Evolutionary conservation across 2,113 vertebrate genomes (phyloP).

Genomic region (Taxidea taxus): DNA sequence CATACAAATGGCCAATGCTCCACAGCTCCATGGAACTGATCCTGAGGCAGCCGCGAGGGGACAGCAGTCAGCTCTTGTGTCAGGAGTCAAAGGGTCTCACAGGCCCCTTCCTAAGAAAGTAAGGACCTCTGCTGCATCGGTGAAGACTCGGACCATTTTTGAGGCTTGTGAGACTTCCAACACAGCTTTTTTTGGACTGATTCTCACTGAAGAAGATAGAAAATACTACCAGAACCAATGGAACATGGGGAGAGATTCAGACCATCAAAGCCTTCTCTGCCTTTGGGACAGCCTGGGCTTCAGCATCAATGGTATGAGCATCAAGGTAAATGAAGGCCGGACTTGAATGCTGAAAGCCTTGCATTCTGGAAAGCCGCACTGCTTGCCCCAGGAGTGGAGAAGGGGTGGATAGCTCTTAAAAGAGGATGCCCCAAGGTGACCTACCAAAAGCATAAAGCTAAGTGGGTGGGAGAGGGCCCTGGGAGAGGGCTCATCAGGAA

Average conservation of each 20-base stretch:
- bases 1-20: background rate
- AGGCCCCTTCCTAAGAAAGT: background rate
- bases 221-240: background rate
- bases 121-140: background rate
- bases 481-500: background rate
- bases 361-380: background rate
- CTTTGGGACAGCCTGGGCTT: background rate
- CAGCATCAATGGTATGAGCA: background rate
- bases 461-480: background rate
- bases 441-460: background rate
- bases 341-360: background rate
- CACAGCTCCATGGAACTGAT: background rate
- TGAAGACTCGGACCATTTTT: background rate
- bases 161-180: background rate
- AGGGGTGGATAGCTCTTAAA: background rate
- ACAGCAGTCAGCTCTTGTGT: background rate
- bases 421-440: background rate
- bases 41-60: background rate
- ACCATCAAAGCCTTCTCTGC: background rate
- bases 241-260: background rate
- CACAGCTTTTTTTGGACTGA: background rate
- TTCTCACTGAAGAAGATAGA: background rate
- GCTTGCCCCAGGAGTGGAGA: background rate
- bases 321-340: background rate
- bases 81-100: background rate